Conservation (phyloP, 2,888 invertebrate genomes). For the Bembecia ichneumoniformis region DNA sequence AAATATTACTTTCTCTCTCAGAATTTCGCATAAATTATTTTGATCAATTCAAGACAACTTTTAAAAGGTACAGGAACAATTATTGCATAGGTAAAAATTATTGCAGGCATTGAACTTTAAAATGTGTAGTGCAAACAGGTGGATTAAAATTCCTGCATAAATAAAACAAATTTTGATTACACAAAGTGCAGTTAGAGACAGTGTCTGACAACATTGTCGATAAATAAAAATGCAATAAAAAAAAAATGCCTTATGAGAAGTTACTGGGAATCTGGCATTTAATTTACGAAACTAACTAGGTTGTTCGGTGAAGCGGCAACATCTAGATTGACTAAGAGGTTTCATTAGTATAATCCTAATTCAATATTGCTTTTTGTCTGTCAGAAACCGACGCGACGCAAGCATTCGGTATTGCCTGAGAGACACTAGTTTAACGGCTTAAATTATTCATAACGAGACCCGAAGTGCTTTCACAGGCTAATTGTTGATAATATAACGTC, state of each 20-base stretch:
- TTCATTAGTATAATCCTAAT: slow-evolving; percentile 65
- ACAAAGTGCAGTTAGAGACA: neutral
- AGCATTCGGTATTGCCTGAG: slow-evolving; percentile 15
- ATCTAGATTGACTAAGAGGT: slow-evolving; percentile 64
- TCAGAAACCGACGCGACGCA: slow-evolving; percentile 18
- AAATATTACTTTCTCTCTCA: too few species aligned
- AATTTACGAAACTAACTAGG: slow-evolving; percentile 50
- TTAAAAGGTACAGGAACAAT: too few species aligned
- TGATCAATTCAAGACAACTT: too few species aligned
- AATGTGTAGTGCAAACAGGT: too few species aligned
- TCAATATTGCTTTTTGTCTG: slow-evolving; percentile 57
- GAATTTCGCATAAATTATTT: too few species aligned
- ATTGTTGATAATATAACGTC: slow-evolving; percentile 51
- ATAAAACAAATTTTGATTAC: neutral
- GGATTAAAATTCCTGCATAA: too few species aligned
- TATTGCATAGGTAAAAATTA: too few species aligned
- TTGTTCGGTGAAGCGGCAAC: slow-evolving; percentile 63
- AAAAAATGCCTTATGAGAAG: slow-evolving; percentile 9
- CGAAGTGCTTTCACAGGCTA: slow-evolving; percentile 54
- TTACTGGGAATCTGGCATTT: slow-evolving; percentile 71
- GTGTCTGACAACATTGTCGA: too few species aligned
- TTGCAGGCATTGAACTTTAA: too few species aligned
- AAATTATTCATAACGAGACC: slow-evolving; percentile 26
- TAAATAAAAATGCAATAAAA: too few species aligned
- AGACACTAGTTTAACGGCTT: slow-evolving; percentile 40